Conservation (phyloP, 2,888 invertebrate genomes). For the Linnaemya vulpina region DNA sequence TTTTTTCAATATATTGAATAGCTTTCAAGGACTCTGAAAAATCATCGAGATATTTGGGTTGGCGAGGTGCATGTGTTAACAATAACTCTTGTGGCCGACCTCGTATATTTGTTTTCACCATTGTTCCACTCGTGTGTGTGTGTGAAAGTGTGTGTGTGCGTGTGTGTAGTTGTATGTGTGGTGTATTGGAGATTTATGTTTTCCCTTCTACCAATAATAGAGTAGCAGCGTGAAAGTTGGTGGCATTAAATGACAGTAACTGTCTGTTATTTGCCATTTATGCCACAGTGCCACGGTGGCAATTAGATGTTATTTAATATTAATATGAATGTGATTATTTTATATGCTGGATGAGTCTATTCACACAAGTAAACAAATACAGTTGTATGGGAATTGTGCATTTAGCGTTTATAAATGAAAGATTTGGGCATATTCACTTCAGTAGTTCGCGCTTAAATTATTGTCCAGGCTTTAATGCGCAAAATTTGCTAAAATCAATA, state of each 20-base stretch:
- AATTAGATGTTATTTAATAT: conserved; percentile 59
- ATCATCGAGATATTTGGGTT: too few relatives aligned
- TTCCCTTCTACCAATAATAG: conserved; percentile 48
- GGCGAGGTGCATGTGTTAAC: not conserved
- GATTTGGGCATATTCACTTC: not conserved
- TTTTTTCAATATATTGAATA: too few relatives aligned
- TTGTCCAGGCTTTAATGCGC: too few relatives aligned
- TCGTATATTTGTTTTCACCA: not conserved
- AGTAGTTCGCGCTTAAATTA: too few relatives aligned
- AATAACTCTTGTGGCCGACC: not conserved
- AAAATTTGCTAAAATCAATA: too few relatives aligned
- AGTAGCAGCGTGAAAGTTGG: conserved; percentile 62
- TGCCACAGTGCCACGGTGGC: conserved; percentile 56
- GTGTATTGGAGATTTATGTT: conserved; percentile 25
- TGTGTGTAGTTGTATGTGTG: not conserved
- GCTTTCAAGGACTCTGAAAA: too few relatives aligned
- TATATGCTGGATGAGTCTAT: not conserved
- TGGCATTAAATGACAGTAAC: conserved; percentile 68
- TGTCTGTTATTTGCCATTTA: conserved; percentile 68
- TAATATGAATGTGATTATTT: conserved; percentile 17
- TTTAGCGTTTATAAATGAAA: not conserved
- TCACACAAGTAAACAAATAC: conserved; percentile 19
- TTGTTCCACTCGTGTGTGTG: not conserved
- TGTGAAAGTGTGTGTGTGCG: not conserved
- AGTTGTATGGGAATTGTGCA: not conserved